Evolutionary conservation across 1,140 invertebrate species (phyloP).

Genomic region (Schlechtendalia chinensis): DNA sequence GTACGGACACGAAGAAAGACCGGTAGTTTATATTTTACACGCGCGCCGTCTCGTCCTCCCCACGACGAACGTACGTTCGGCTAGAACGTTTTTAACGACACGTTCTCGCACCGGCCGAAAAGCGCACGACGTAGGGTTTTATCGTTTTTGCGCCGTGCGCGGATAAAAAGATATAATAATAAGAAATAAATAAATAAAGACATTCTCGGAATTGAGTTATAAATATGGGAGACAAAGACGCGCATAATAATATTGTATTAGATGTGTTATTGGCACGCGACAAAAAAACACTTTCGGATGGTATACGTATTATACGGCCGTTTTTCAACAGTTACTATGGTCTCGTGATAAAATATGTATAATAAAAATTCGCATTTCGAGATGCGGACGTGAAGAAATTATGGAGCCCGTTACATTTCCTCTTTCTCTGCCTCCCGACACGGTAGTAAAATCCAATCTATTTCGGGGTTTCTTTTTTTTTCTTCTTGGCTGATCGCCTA

Average conservation of each 20-base stretch:
- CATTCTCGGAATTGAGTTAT: neutral
- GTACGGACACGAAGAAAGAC: too few relatives aligned
- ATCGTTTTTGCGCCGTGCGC: too few relatives aligned
- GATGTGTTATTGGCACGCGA: too few relatives aligned
- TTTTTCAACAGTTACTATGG: neutral
- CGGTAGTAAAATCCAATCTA: constrained; percentile 21
- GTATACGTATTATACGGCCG: too few relatives aligned
- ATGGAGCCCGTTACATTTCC: neutral
- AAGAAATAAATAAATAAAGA: neutral
- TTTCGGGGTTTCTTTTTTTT: constrained; percentile 1
- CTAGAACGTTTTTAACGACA: too few relatives aligned
- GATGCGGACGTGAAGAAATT: neutral
- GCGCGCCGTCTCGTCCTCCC: too few relatives aligned
- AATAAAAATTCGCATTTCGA: too few relatives aligned
- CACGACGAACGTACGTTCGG: too few relatives aligned
- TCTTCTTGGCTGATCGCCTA: constrained; percentile 7
- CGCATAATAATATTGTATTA: neutral
- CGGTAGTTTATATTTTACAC: too few relatives aligned
- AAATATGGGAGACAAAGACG: neutral
- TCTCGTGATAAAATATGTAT: neutral
- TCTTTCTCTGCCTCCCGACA: neutral
- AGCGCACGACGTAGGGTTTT: neutral
- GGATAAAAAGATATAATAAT: constrained; percentile 7
- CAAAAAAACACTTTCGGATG: neutral
- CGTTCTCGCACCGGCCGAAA: too few relatives aligned